Conservation (phyloP, 2,888 invertebrate species). For the Rhagonycha lutea region DNA sequence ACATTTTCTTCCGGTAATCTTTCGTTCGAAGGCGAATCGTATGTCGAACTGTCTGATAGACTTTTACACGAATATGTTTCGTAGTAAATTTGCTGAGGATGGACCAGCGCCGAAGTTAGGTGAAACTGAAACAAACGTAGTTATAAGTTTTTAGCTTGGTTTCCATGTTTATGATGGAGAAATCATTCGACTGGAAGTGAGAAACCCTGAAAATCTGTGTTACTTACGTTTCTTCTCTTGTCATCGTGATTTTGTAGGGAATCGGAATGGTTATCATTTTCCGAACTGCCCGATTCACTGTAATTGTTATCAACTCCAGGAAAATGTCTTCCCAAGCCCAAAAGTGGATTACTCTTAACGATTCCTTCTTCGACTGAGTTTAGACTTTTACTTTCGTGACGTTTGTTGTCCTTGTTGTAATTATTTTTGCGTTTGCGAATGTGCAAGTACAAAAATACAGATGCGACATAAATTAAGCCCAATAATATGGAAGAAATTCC, state of each 20-base stretch:
- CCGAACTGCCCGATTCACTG: slow-evolving; percentile 67
- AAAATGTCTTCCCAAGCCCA: slow-evolving; percentile 67
- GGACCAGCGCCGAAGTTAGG: slow-evolving; percentile 74
- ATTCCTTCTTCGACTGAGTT: slow-evolving; percentile 67
- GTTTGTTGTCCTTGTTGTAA: slow-evolving; percentile 33
- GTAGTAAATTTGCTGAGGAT: slow-evolving; percentile 57
- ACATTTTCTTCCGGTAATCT: slow-evolving; percentile 83
- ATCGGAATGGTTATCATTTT: slow-evolving; percentile 65
- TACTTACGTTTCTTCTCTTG: slow-evolving; percentile 49
- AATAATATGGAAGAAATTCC: slow-evolving; percentile 82
- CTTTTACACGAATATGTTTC: slow-evolving; percentile 19
- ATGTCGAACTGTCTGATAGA: slow-evolving; percentile 41
- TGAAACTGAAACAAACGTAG: slow-evolving; percentile 52
- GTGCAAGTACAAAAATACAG: slow-evolving; percentile 81
- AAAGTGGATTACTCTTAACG: slow-evolving; percentile 77
- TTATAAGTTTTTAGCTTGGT: background rate
- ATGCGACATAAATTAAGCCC: slow-evolving; percentile 85
- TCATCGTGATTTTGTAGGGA: slow-evolving; percentile 49
- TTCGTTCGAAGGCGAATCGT: slow-evolving; percentile 59
- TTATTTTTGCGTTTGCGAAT: slow-evolving; percentile 67
- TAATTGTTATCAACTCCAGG: slow-evolving; percentile 58
- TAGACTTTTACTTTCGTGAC: slow-evolving; percentile 45
- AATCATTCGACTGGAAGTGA: too few relatives aligned
- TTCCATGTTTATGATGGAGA: too few relatives aligned
- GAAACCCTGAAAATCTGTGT: too few relatives aligned